Conservation (phyloP, 1,140 invertebrate species). For the Euura saliciscinereae region DNA sequence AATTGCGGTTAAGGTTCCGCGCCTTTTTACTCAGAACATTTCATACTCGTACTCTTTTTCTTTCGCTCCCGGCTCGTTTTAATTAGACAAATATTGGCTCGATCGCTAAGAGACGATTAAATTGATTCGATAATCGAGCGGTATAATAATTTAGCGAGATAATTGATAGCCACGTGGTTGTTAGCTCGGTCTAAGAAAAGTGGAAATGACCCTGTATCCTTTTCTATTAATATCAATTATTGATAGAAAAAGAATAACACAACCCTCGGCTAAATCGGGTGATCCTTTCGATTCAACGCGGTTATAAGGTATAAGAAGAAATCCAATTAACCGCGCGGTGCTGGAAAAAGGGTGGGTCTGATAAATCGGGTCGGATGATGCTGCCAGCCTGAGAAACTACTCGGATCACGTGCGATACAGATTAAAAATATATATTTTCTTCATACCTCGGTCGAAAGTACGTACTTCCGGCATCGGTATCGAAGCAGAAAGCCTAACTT, state of each 20-base stretch:
- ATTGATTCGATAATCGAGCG: not conserved
- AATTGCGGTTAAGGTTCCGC: not conserved
- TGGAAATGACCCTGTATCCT: too few species aligned
- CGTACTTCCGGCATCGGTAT: too few species aligned
- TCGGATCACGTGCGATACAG: conserved; percentile 18
- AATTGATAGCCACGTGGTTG: too few species aligned
- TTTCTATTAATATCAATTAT: too few species aligned
- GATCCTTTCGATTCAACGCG: not conserved
- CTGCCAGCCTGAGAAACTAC: conserved; percentile 1
- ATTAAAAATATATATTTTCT: conserved; percentile 23
- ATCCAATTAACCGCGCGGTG: not conserved
- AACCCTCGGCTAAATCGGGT: not conserved
- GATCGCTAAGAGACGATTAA: not conserved
- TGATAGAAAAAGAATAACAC: too few species aligned
- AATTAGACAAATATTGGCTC: not conserved
- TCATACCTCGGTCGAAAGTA: too few species aligned
- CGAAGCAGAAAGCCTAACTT: too few species aligned
- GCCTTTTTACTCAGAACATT: not conserved
- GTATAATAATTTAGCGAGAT: too few species aligned
- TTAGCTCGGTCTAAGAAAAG: too few species aligned
- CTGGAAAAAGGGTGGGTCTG: not conserved
- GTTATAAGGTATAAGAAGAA: not conserved
- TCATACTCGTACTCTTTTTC: not conserved
- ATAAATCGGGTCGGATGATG: conserved; percentile 2
- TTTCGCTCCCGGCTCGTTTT: not conserved